These are phyloP conservation scores for Stomatorhinus walkeri DNA, from an alignment of 2,797 vertebrate genomes.

Conservation along the genomic window DNA sequence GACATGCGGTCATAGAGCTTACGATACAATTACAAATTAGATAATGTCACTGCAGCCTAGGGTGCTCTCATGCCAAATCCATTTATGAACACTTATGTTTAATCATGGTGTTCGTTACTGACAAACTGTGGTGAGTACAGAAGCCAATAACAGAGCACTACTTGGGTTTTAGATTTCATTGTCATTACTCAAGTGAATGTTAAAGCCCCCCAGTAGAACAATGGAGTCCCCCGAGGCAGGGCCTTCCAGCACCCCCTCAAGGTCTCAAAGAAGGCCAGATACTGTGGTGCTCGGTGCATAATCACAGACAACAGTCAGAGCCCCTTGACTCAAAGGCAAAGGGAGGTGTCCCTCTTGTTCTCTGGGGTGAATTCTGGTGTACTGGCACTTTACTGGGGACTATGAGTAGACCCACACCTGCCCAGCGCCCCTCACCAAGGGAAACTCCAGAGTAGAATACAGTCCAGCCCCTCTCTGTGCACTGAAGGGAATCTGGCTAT, in stretches of 20 bases:
- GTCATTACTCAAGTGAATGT: not conserved
- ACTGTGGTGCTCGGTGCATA: not conserved
- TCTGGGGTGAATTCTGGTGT: not conserved
- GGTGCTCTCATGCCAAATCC: not conserved
- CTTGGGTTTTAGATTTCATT: not conserved
- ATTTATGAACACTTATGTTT: not conserved
- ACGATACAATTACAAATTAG: not conserved
- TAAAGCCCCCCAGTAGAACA: not conserved
- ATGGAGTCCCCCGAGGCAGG: not conserved
- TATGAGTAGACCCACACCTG: not conserved
- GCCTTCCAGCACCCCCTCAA: not conserved
- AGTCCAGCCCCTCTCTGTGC: not conserved
- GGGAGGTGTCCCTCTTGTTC: not conserved
- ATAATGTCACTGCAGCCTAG: not conserved
- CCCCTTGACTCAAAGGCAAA: not conserved
- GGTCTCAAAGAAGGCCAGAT: not conserved
- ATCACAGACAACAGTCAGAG: not conserved
- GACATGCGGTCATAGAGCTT: not conserved
- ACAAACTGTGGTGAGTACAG: not conserved
- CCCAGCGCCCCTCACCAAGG: not conserved
- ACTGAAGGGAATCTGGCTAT: not conserved
- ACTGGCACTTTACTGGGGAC: not conserved
- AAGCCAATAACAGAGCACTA: not conserved
- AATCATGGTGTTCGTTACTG: not conserved
- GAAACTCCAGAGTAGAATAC: not conserved